phyloP scores from a whole-genome alignment of 2,888 invertebrate genomes.

The Pomacea canaliculata region DNA sequence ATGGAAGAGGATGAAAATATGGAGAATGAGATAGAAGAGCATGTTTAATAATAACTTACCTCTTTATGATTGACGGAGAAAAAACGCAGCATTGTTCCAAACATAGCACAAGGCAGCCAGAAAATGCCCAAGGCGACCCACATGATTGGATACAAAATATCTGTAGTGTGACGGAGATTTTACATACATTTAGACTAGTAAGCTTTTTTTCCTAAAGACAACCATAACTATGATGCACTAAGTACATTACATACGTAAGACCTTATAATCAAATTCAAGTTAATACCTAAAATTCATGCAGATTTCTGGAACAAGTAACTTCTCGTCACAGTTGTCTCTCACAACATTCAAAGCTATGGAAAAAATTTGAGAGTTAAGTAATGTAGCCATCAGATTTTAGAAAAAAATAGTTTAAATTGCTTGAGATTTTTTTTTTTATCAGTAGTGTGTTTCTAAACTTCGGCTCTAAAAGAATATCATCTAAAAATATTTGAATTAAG shows the following conservation, averaged over 20 bases:
- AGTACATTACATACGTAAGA: not conserved
- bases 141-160: constrained; percentile 75
- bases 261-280: not conserved
- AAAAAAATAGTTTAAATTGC: no score
- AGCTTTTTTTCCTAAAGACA: not conserved
- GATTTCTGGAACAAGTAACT: no score
- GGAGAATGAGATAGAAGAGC: not conserved
- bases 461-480: no score
- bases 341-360: not conserved
- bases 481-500: no score
- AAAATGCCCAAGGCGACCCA: constrained; percentile 81
- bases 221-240: not conserved
- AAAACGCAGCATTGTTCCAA: constrained; percentile 85
- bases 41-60: constrained; percentile 72
- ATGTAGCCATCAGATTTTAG: no score
- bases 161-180: constrained; percentile 43
- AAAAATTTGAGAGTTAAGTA: no score
- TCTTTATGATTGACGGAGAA: constrained; percentile 91
- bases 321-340: no score
- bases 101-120: constrained; percentile 78
- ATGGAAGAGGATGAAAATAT: no score
- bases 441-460: no score
- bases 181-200: not conserved
- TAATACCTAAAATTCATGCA: not conserved
- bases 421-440: no score